Evolutionary conservation across 2,797 vertebrate genomes (phyloP).

Genomic region (Notamacropus eugenii): DNA sequence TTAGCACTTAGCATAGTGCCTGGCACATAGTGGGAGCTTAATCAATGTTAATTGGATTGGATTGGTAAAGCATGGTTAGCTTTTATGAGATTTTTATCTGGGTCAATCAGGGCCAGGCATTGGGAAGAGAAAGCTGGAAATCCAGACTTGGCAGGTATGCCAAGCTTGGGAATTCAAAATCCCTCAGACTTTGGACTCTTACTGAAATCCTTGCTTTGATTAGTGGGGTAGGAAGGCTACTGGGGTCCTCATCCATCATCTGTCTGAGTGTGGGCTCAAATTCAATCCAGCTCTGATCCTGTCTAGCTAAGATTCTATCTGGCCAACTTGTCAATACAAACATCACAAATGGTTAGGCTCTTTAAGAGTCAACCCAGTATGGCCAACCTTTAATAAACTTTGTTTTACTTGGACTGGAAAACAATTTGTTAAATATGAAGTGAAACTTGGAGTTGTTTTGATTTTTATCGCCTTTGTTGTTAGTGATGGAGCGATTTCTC

Average conservation of each 20-base stretch:
- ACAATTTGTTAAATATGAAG: neutral
- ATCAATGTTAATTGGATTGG: neutral
- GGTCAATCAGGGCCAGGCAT: too few relatives aligned
- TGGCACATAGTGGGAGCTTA: neutral
- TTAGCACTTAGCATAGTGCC: neutral
- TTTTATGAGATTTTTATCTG: too few relatives aligned
- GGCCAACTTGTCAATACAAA: too few relatives aligned
- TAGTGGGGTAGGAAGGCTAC: neutral
- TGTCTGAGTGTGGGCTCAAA: neutral
- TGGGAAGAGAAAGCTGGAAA: neutral
- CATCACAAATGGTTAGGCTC: too few relatives aligned
- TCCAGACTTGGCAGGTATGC: neutral
- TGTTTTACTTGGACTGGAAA: too few relatives aligned
- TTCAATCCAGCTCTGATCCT: too few relatives aligned
- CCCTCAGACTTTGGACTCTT: neutral
- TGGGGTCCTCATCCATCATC: neutral
- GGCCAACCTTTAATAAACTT: too few relatives aligned
- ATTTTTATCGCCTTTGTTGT: neutral
- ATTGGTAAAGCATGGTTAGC: neutral
- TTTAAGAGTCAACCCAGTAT: too few relatives aligned
- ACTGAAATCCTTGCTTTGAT: neutral
- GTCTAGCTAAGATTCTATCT: too few relatives aligned
- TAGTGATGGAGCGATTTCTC: neutral
- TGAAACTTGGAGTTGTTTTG: neutral
- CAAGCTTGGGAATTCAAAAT: neutral